Evolutionary conservation across 2,797 vertebrate species (phyloP), one percentile per base, ranked within the genome.

Genomic region (Pangasius djambal): DNA sequence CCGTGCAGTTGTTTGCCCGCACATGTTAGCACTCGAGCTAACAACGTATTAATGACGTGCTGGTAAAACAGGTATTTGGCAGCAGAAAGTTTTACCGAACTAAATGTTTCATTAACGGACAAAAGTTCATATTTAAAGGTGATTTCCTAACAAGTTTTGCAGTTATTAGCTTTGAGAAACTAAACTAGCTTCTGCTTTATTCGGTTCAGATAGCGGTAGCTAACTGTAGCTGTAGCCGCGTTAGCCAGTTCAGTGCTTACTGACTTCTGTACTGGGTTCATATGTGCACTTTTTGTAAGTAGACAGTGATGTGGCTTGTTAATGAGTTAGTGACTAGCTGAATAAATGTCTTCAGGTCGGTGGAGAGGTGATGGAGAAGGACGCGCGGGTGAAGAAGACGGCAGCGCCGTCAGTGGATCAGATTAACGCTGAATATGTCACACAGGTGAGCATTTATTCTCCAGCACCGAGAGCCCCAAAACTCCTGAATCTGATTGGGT

Each of bases 401-500:
- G 96, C 98, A 69, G 97, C 98, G 16, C 98, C 98, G 0, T 99
- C 98, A 18, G 98, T 99, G 91, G 97, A 98, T 5, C 98, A 99
- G 95, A 99, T 99, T 78, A 99, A 99, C 89, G 98, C 98, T 0
- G 98, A 99, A 95, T 97, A 97, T 94, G 98, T 99, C 81, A 99
- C 98, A 8, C 98, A 99, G 98, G 98, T 98, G 94, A 85, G 13
- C 22, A 10, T 22, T 22, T 16, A n/a, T 52, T 52, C 48, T n/a
- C 28, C 1, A 77, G 15, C 44, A 5, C 4, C 50, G 10, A 31
- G 25, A 20, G 16, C 37, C 0, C 34, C 34, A 16, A 18, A 70
- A 37, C 2, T 8, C 69, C 16, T 5, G 1, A 8, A 40, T 20
- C 69, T 72, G 34, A 37, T 70, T 70, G 70, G 40, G 20, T 44